phyloP scores from a whole-genome alignment of 2,113 vertebrate species.

The Sclerurus mexicanus region DNA sequence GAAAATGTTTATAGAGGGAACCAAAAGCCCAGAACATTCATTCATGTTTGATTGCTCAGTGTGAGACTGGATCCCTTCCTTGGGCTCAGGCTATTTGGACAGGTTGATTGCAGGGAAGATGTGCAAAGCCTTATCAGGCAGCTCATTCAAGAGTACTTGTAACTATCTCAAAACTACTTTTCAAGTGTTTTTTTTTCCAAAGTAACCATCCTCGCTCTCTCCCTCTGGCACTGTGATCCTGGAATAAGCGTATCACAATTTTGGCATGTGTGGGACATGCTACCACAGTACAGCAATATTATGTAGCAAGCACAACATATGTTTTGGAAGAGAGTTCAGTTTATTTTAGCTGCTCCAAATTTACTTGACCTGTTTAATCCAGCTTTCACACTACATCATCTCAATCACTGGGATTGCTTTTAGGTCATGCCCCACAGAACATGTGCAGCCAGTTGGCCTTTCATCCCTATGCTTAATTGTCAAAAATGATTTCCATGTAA shows the following conservation, averaged over 20 bases:
- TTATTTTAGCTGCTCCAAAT: conserved; percentile 63
- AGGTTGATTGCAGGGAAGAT: background rate
- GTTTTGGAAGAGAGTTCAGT: conserved; percentile 28
- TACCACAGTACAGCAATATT: conserved; percentile 26
- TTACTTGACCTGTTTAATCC: conserved; percentile 60
- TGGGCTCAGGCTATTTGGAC: background rate
- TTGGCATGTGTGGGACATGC: conserved; percentile 2
- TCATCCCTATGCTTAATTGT: background rate
- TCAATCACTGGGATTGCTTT: background rate
- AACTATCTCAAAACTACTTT: background rate
- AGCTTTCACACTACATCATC: conserved; percentile 57
- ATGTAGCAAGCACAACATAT: conserved; percentile 49
- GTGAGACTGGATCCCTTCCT: background rate
- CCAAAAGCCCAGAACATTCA: background rate
- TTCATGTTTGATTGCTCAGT: background rate
- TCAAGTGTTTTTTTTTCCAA: background rate
- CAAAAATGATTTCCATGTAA: conserved; percentile 3
- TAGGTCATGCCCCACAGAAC: conserved; percentile 2
- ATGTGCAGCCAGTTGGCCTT: conserved; percentile 12
- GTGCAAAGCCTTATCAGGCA: background rate
- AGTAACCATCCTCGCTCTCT: background rate
- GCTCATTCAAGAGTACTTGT: background rate
- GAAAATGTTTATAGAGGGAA: conserved; percentile 1
- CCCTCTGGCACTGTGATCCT: background rate
- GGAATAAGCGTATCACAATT: conserved; percentile 41